Percentiles rank a stretch among this genome's conserved stretches.
These are phyloP conservation scores for Philaethria dido DNA, from an alignment of 2,888 invertebrate species.

Conservation along the genomic window DNA sequence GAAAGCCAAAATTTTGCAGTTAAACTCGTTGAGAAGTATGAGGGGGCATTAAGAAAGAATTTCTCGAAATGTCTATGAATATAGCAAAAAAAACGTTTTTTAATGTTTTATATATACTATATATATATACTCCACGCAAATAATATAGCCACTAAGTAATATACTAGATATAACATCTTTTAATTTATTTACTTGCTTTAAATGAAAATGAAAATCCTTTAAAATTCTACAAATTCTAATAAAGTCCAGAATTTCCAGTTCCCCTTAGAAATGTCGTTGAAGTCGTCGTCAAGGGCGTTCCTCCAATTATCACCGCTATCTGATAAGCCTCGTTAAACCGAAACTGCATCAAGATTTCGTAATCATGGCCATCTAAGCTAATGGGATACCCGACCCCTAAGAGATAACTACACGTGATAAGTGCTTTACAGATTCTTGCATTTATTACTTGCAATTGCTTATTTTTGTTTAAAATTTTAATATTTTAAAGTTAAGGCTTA, in stretches of 20 bases:
- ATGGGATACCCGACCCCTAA: background rate
- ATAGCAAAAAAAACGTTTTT: too few species aligned
- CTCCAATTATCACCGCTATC: slow-evolving; percentile 21
- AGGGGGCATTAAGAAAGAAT: too few species aligned
- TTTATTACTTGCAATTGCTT: background rate
- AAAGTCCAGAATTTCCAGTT: background rate
- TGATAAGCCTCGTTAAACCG: slow-evolving; percentile 15
- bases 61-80: too few species aligned
- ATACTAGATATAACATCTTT: too few species aligned
- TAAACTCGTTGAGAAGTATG: too few species aligned
- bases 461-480: background rate
- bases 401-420: slow-evolving; percentile 6
- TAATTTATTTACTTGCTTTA: too few species aligned
- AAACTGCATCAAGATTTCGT: slow-evolving; percentile 16
- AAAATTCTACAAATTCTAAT: too few species aligned
- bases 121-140: too few species aligned
- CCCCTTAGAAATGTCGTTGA: background rate
- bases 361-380: slow-evolving; percentile 8
- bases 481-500: background rate
- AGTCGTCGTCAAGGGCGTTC: slow-evolving; percentile 4
- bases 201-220: too few species aligned
- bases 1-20: too few species aligned
- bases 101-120: too few species aligned
- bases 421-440: background rate
- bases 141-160: too few species aligned